Evolutionary conservation across 2,113 vertebrate genomes (phyloP).

Genomic region (Vanacampus margaritifer): DNA sequence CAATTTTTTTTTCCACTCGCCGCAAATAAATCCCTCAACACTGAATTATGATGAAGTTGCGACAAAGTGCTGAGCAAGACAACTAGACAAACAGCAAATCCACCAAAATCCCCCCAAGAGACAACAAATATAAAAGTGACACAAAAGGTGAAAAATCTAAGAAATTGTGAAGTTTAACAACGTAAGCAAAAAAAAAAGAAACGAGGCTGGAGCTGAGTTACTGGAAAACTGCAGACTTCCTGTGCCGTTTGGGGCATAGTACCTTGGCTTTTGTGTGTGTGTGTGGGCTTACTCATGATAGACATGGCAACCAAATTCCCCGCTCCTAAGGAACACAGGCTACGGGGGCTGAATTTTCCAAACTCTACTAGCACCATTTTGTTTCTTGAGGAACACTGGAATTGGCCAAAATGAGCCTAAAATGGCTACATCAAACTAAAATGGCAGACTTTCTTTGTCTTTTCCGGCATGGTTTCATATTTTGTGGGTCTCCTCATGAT

Average conservation of each 20-base stretch:
- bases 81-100: background rate
- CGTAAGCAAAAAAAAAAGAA: background rate
- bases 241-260: too few relatives aligned
- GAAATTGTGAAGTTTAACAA: background rate
- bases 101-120: background rate
- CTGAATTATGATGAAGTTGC: background rate
- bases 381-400: background rate
- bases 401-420: background rate
- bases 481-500: background rate
- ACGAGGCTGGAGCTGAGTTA: too few relatives aligned
- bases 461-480: too few relatives aligned
- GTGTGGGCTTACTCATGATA: background rate
- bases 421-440: background rate
- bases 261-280: too few relatives aligned
- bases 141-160: background rate
- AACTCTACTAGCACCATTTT: too few relatives aligned
- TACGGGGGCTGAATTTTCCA: background rate
- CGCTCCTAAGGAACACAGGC: too few relatives aligned
- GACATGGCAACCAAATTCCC: too few relatives aligned
- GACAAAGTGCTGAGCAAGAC: slow-evolving; percentile 4
- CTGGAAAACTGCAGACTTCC: background rate
- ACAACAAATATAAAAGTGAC: background rate
- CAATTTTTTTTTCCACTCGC: background rate
- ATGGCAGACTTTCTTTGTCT: background rate
- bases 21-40: background rate